phyloP scores from a whole-genome alignment of 2,888 invertebrate species.

The Poecilobothrus nobilitatus region DNA sequence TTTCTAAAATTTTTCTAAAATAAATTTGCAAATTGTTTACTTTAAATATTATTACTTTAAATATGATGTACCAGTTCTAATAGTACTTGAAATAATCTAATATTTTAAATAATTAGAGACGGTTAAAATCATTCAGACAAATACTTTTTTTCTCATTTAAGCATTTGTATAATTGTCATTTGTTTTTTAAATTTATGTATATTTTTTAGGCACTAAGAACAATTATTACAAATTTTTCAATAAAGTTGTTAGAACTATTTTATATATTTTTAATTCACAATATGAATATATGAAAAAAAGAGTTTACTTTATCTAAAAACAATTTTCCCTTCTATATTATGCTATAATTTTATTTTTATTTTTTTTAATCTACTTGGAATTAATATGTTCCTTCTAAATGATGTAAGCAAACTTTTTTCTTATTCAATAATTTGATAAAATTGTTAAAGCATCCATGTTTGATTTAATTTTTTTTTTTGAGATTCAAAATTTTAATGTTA shows the following conservation, averaged over 20 bases:
- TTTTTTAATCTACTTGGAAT: not conserved
- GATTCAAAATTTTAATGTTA: too few relatives aligned
- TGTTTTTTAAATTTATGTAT: not conserved
- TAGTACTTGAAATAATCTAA: not conserved
- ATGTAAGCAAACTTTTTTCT: not conserved
- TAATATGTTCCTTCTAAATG: not conserved
- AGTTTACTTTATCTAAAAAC: not conserved
- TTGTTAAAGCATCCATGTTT: not conserved
- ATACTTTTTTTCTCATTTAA: not conserved
- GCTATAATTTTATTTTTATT: not conserved
- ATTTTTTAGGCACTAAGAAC: constrained; percentile 2
- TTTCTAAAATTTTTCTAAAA: not conserved
- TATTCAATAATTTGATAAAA: not conserved
- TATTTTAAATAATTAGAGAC: not conserved
- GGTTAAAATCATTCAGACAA: not conserved
- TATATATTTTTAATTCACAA: not conserved
- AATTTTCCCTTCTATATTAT: not conserved
- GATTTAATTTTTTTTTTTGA: not conserved
- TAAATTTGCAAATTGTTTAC: not conserved
- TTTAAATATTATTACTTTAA: not conserved
- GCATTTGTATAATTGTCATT: not conserved
- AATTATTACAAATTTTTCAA: constrained; percentile 2
- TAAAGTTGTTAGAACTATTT: not conserved
- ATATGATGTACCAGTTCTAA: too few relatives aligned
- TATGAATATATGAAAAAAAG: not conserved